Percentiles rank a stretch among this genome's conserved stretches.
These are phyloP conservation scores for Paedocypris sp. DNA, from an alignment of 2,113 vertebrate species.

Conservation along the genomic window DNA sequence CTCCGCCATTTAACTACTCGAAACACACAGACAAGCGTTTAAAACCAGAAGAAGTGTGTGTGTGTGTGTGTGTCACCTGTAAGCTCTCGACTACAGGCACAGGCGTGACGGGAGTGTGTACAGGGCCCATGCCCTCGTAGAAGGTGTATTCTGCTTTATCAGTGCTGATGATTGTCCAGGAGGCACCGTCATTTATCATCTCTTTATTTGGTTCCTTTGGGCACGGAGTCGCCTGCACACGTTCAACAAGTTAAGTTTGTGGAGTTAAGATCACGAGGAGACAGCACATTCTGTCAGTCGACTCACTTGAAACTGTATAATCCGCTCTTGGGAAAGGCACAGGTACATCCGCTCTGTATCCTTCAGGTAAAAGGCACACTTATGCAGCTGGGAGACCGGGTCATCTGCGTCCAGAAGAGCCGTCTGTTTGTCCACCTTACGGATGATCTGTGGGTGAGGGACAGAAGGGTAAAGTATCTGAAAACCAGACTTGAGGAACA, in stretches of 20 bases:
- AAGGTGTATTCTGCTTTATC: constrained; percentile 99
- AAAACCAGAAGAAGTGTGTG: not conserved
- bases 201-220: constrained; percentile 99
- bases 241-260: too few species aligned
- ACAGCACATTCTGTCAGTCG: too few species aligned
- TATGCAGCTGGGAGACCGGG: constrained; percentile 97
- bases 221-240: constrained; percentile 90
- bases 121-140: constrained; percentile 98
- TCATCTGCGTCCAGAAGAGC: constrained; percentile 95
- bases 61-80: constrained; percentile 62
- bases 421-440: constrained; percentile 98
- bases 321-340: constrained; percentile 99
- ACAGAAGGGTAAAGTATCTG: too few species aligned
- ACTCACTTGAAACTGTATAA: constrained; percentile 98
- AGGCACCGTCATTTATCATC: constrained; percentile 99
- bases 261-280: too few species aligned
- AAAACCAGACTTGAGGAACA: too few species aligned
- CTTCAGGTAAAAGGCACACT: constrained; percentile 99
- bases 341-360: constrained; percentile 99
- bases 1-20: constrained; percentile 83
- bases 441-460: constrained; percentile 82
- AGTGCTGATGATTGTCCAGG: constrained; percentile 99
- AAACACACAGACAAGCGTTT: not conserved
- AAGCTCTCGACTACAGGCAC: constrained; percentile 99
- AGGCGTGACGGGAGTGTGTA: constrained; percentile 91